Conservation (phyloP, 2,113 vertebrate genomes). For the Apaloderma vittatum region DNA sequence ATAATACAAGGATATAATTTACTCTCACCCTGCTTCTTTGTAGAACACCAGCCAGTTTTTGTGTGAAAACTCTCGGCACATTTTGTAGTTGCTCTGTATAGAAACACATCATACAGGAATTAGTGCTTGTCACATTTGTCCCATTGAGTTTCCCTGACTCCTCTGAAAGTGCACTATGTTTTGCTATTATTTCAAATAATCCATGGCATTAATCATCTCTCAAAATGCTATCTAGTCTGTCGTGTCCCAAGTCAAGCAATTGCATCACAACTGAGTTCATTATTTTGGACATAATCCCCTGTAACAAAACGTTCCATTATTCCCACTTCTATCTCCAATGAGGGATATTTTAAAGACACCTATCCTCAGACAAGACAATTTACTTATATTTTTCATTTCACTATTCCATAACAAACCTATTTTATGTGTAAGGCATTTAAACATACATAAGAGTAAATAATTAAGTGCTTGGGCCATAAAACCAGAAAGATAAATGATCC, state of each 20-base stretch:
- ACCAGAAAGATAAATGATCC: not conserved
- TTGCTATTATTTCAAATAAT: not conserved
- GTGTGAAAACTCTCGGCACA: slow-evolving; percentile 95
- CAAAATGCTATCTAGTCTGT: not conserved
- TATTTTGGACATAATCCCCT: not conserved
- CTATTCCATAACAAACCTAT: not conserved
- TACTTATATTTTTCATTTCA: not conserved
- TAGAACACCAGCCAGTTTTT: slow-evolving; percentile 98
- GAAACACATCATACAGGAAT: slow-evolving; percentile 15
- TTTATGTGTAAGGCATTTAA: not conserved
- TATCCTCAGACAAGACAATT: not conserved
- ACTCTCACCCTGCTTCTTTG: slow-evolving; percentile 89
- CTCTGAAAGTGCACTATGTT: not conserved
- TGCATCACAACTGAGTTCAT: not conserved
- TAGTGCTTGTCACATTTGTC: not conserved
- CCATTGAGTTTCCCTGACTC: not conserved
- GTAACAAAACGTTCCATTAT: not conserved
- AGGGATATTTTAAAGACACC: not conserved
- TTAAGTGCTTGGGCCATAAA: not conserved
- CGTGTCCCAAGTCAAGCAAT: not conserved
- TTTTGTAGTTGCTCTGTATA: slow-evolving; percentile 82
- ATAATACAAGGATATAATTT: not conserved
- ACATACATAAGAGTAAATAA: not conserved
- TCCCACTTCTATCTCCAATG: not conserved
- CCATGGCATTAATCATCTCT: not conserved